Evolutionary conservation across 2,797 vertebrate species (phyloP), one percentile per base, ranked within the genome.

Genomic region (Synanceia verrucosa): DNA sequence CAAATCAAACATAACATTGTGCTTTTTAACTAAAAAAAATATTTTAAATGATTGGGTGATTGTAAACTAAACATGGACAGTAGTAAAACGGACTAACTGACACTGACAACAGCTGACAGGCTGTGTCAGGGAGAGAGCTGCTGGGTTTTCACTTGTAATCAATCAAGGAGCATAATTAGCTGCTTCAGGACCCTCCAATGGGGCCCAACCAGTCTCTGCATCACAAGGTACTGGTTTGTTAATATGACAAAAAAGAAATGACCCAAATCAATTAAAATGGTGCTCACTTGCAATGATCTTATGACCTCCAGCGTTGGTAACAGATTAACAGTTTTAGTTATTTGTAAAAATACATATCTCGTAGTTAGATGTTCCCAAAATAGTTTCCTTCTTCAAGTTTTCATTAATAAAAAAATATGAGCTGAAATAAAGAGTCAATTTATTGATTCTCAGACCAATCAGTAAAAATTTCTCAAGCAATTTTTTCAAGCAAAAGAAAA

Each of bases 151-250:
- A 71, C 61, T 73, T 74, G 34, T 24, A 73, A 84, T 82, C 65
- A 84, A 65, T 88, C 65, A 81, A 65, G 64, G n/a, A 43, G 55
- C 46, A 74, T 75, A 76, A 80, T 82, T 80, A 66, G 85, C 64
- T 76, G 71, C 77, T 55, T 76, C 24, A 44, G 29, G 46, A 73
- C n/a, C 7, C 58, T 55, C 41, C 50, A 56, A 67, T 73, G 50
- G 50, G 9, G 29, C 19, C 33, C 14, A 13, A 51, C 75, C 53
- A 26, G 23, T 19, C 43, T 56, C 43, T 60, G 28, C 71, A 36
- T 51, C 48, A 60, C 55, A 51, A 36, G 12, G 19, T 53, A 65
- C 1, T 23, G 8, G n/a, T 6, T 60, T 18, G 26, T 43, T 29
- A 2, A 23, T 26, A 36, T 10, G 36, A 16, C 8, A 6, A 34